Conservation (phyloP, 2,113 vertebrate genomes). For the Bothrops jararaca region DNA sequence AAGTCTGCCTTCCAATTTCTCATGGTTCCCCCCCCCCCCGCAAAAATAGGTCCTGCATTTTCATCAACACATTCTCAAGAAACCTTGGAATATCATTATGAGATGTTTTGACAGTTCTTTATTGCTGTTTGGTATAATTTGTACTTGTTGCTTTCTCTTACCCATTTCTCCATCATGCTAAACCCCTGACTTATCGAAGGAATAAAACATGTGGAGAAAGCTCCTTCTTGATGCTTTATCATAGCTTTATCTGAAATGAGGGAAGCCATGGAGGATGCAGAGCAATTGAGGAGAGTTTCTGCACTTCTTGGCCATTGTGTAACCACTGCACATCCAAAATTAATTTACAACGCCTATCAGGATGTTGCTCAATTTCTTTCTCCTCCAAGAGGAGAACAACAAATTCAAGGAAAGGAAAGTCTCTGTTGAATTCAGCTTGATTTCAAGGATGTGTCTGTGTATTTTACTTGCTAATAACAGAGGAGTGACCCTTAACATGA, state of each 20-base stretch:
- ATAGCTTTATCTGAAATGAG: background rate
- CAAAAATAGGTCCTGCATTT: background rate
- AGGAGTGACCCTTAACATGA: background rate
- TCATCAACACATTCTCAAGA: background rate
- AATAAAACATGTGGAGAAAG: background rate
- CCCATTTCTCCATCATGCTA: background rate
- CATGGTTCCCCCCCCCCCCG: too few species aligned
- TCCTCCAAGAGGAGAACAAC: background rate
- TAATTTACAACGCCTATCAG: too few species aligned
- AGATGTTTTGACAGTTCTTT: background rate
- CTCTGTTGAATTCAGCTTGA: background rate
- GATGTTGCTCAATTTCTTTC: background rate
- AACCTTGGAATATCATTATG: background rate
- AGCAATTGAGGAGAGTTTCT: background rate
- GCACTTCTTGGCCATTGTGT: background rate
- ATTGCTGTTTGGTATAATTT: background rate
- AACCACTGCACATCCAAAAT: background rate
- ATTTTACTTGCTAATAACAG: background rate
- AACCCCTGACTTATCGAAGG: background rate
- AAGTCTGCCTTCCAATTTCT: background rate
- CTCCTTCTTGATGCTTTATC: background rate
- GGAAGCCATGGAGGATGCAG: background rate
- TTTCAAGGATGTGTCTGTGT: background rate
- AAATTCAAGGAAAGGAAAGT: background rate
- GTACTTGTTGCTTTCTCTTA: background rate